phyloP scores from a whole-genome alignment of 2,113 vertebrate species.

The Pollachius pollachius region DNA sequence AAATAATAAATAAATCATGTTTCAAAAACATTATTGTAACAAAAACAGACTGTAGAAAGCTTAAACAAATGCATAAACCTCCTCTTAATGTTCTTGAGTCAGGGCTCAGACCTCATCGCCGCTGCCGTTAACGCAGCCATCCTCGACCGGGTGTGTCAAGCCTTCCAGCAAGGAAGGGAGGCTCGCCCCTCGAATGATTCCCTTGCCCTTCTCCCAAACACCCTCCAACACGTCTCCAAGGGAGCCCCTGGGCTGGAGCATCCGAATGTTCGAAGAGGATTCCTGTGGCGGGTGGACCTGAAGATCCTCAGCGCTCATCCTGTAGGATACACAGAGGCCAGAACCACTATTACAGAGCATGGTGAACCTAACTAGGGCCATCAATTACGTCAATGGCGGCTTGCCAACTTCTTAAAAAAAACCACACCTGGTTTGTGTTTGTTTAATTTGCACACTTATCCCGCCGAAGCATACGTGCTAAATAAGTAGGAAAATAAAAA shows the following conservation, averaged over 20 bases:
- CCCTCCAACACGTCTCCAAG: slow-evolving; percentile 16
- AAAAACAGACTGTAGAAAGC: neutral
- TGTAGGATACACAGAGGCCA: slow-evolving; percentile 19
- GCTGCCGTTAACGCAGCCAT: slow-evolving; percentile 8
- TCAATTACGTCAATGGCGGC: too few relatives aligned
- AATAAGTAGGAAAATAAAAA: too few relatives aligned
- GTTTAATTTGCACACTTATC: too few relatives aligned
- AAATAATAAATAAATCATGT: neutral
- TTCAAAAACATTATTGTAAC: neutral
- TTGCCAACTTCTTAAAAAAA: too few relatives aligned
- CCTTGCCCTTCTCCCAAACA: slow-evolving; percentile 31
- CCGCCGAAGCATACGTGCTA: too few relatives aligned
- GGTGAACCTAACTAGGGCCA: too few relatives aligned
- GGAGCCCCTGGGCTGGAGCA: slow-evolving; percentile 2
- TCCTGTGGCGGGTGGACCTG: slow-evolving; percentile 43
- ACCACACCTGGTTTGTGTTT: too few relatives aligned
- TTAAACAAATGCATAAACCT: too few relatives aligned
- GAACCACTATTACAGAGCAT: neutral
- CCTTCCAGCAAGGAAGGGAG: slow-evolving; percentile 41
- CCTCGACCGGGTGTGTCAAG: slow-evolving; percentile 11
- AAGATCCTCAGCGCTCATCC: slow-evolving; percentile 62
- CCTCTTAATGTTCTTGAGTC: slow-evolving; percentile 4
- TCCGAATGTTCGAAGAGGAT: slow-evolving; percentile 17
- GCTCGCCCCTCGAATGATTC: slow-evolving; percentile 34
- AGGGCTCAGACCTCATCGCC: neutral